Percentiles rank a stretch among this genome's conserved stretches.
Conservation (phyloP, 2,113 vertebrate species). For the Vicugna pacos region DNA sequence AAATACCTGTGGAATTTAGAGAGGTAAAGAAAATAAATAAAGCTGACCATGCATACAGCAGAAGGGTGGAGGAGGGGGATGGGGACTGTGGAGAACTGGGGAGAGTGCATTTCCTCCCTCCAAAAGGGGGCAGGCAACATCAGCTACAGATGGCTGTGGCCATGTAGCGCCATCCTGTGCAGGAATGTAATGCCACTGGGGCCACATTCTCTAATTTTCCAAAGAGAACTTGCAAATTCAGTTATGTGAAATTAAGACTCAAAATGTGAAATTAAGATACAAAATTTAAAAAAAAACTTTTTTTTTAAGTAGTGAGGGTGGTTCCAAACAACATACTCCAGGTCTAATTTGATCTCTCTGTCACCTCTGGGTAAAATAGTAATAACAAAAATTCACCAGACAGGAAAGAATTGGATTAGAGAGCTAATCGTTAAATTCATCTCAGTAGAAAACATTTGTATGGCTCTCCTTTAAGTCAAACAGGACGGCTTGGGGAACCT, state of each 20-base stretch:
- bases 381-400: not conserved
- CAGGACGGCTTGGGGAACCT: not conserved
- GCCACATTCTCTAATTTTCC: not conserved
- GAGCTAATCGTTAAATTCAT: not conserved
- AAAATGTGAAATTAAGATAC: not conserved
- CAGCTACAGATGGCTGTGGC: fast-evolving
- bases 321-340: not conserved
- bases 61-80: fast-evolving
- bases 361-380: not conserved
- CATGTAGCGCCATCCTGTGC: no score
- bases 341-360: not conserved
- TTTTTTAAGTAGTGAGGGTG: not conserved
- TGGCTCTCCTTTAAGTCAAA: not conserved
- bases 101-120: not conserved
- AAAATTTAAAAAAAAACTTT: not conserved
- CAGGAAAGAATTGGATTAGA: not conserved
- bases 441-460: not conserved
- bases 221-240: not conserved
- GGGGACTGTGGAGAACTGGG: fast-evolving
- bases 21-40: not conserved
- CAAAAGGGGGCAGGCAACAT: fast-evolving
- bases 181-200: not conserved
- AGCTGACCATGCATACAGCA: no score
- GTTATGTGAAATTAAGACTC: not conserved
- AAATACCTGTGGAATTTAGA: not conserved